Evolutionary conservation across 2,797 vertebrate genomes (phyloP).

Genomic region (Somateria mollissima): DNA sequence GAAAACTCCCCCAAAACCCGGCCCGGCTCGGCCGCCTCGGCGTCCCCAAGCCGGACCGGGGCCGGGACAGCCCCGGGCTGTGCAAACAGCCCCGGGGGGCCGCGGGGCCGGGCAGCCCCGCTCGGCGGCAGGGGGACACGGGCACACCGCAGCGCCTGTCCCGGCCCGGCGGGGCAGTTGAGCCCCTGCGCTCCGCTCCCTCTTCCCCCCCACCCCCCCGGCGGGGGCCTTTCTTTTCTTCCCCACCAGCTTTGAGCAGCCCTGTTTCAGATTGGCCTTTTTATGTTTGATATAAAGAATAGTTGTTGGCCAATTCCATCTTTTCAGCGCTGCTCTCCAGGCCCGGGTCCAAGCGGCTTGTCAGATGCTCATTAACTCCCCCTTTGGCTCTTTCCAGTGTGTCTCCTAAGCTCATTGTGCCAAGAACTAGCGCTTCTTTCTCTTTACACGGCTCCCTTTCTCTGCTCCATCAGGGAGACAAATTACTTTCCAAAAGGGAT

Average conservation of each 20-base stretch:
- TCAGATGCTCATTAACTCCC: conserved; percentile 97
- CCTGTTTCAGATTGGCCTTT: conserved; percentile 89
- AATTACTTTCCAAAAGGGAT: conserved; percentile 90
- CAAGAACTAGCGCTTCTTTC: conserved; percentile 88
- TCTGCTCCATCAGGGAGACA: conserved; percentile 88
- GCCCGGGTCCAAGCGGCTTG: conserved; percentile 89
- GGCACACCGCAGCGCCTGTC: conserved; percentile 6
- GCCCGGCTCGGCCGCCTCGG: neutral
- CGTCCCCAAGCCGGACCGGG: neutral
- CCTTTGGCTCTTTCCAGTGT: conserved; percentile 90
- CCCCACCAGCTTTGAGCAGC: conserved; percentile 85
- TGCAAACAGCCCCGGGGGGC: neutral
- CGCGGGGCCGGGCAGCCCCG: neutral
- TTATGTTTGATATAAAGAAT: conserved; percentile 89
- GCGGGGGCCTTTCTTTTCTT: conserved; percentile 78
- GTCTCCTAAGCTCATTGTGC: conserved; percentile 92
- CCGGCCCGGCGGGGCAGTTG: conserved; percentile 58
- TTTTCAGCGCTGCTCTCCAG: conserved; percentile 89
- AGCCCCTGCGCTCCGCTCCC: conserved; percentile 59
- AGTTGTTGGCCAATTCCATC: conserved; percentile 86
- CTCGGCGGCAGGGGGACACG: neutral
- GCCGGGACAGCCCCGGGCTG: neutral
- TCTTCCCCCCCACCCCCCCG: conserved; percentile 24
- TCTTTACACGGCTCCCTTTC: conserved; percentile 86
- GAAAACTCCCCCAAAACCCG: neutral